Base-by-base conservation (phyloP, 1,140 invertebrate genomes). In the Drosophila watanabei region DNA sequence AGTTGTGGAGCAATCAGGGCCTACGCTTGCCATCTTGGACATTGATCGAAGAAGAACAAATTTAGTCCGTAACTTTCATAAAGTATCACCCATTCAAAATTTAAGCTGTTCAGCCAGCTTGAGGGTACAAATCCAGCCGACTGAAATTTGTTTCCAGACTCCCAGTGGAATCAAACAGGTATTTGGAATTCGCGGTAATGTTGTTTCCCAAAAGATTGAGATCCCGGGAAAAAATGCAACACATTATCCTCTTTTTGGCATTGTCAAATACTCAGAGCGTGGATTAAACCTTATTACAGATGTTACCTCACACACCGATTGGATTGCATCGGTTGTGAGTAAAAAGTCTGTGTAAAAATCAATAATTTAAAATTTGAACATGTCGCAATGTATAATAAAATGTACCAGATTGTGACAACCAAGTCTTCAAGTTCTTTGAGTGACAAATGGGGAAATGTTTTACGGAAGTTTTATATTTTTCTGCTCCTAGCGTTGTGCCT, bases 1-100 rank as follows among this genome's bases (percentile, higher is more conserved):
- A 16, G 0, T 2, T 28, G 1, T 10, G 14, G 14, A 11, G 33
- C 14, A n/a, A n/a, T n/a, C 20, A 11, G 4, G 0, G 2, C 13
- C 10, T 5, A 0, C 3, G 5, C 18, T 37, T 6, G 16, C 2
- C 8, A 1, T 56, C 2, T 1, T 56, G 7, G 54, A 56, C 9
- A 6, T 37, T 56, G 8, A 39, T 16, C 33, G 54, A 37, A 24
- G 0, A 1, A 0, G 9, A 35, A 1, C 20, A 1, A 0, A 5
- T 11, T 1, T 7, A 5, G 2, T 0, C 1, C 3, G 0, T 10
- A 24, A 5, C 8, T 39, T 4, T n/a, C 2, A 4, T 1, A 1
- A 0, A n/a, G 14, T 20, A 13, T 11, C 0, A 37, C 5, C 20
- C 8, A 1, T 35, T 14, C 18, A 35, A 0, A 13, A 6, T 8